Evolutionary conservation across 2,888 invertebrate species (phyloP), one percentile per base, ranked within the genome.

Genomic region (Polietes domitor): DNA sequence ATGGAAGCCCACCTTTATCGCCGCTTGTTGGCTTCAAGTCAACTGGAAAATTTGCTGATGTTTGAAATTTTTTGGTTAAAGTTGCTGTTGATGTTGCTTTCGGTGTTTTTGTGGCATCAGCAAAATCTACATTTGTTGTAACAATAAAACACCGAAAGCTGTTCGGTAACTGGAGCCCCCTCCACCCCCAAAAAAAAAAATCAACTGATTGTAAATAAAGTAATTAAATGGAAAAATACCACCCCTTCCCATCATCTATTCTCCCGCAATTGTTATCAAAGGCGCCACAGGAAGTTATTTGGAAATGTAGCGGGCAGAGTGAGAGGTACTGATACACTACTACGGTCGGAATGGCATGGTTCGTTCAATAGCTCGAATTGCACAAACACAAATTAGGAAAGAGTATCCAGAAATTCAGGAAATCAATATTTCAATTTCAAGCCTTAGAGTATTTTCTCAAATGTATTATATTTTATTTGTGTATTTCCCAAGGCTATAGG

Each of bases 1-100:
- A 7, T 21, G 19, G 15, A n/a, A 61, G 61, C 61, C 61, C 61
- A 61, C 28, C 61, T 61, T 61, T 61, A 7, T 15, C 17, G 19
- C 21, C 12, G 41, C 10, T 19, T 37, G 10, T 68, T 43, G 21
- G 15, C 15, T 21, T 68, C 41, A 68, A 77, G 24, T 72, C 74
- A 74, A 28, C 37, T 58, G 50, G 21, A 80, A 70, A 75, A 61
- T 61, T 53, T 75, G 80, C 80, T 75, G 70, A 53, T 70, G 21
- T 65, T 73, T 61, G 15, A 63, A 26, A 47, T n/a, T 47, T 24
- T 68, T 43, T 21, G 41, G 12, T 21, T 21, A 19, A 32, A 63
- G 63, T 32, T 12, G 63, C n/a, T 63, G 17, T 37, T 17, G 19
- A 9, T 65, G 37, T 12, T 12, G 1, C 28, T 37, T 15, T 37